Conservation (phyloP, 2,113 vertebrate genomes). For the Chitala chitala region DNA sequence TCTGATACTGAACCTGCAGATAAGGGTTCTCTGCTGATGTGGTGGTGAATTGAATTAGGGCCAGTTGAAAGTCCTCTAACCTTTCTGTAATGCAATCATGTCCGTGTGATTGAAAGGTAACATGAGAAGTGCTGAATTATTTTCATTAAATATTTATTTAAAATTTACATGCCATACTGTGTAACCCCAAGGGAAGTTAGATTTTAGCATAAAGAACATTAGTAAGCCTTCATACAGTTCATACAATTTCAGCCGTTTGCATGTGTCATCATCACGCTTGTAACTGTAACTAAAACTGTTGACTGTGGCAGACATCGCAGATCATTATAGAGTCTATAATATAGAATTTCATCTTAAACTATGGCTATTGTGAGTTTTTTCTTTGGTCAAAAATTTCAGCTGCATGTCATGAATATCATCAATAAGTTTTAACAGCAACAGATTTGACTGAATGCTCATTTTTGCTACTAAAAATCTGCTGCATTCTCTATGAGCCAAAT, state of each 20-base stretch:
- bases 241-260: no score
- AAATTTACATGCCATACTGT: conserved; percentile 54
- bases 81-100: no score
- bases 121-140: conserved; percentile 13
- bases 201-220: conserved; percentile 52
- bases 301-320: no score
- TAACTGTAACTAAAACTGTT: conserved; percentile 1
- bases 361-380: neutral
- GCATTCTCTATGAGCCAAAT: no score
- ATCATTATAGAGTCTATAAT: neutral
- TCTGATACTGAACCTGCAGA: neutral
- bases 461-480: no score
- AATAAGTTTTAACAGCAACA: no score
- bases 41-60: conserved; percentile 27
- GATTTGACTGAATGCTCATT: no score
- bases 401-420: no score
- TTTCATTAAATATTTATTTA: conserved; percentile 66
- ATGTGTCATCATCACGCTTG: neutral
- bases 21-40: neutral
- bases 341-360: neutral
- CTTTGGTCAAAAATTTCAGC: no score
- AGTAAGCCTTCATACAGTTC: no score
- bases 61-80: conserved; percentile 1
- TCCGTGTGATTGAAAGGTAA: neutral
- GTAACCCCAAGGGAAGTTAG: conserved; percentile 57